Conservation (phyloP, 2,113 vertebrate species). For the Phalacrocorax aristotelis region DNA sequence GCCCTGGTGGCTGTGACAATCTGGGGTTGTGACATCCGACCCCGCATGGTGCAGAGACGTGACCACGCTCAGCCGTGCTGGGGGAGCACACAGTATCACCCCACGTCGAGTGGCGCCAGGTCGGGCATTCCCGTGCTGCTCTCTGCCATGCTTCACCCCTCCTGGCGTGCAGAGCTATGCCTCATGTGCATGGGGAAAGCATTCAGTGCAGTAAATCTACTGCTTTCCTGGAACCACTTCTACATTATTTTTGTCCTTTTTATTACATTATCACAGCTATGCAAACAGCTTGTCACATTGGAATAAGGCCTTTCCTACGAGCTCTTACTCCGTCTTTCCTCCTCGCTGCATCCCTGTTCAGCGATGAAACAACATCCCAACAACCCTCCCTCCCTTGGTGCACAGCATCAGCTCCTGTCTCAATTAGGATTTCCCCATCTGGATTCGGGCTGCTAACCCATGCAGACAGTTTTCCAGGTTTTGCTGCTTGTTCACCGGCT, state of each 20-base stretch:
- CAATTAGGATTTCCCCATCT: rapidly evolving
- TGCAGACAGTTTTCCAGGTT: neutral
- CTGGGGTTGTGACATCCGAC: neutral
- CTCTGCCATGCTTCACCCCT: rapidly evolving
- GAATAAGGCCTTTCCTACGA: neutral
- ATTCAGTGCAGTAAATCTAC: neutral
- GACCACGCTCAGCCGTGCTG: rapidly evolving
- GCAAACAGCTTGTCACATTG: neutral
- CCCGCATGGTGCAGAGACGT: rapidly evolving
- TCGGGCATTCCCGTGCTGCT: rapidly evolving
- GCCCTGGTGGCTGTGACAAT: neutral
- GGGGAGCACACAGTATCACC: rapidly evolving
- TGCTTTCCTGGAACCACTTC: neutral
- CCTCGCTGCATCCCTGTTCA: rapidly evolving
- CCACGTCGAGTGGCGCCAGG: rapidly evolving
- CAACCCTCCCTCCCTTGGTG: rapidly evolving
- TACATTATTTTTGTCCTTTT: neutral
- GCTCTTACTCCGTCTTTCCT: neutral
- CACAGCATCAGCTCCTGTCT: rapidly evolving
- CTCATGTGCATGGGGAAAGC: rapidly evolving
- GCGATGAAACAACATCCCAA: rapidly evolving
- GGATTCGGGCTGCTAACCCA: neutral
- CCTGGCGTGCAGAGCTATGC: rapidly evolving
- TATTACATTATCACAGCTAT: neutral
- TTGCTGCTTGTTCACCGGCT: neutral